Conservation (phyloP, 1,140 invertebrate species). For the Lordiphosa stackelbergi region DNA sequence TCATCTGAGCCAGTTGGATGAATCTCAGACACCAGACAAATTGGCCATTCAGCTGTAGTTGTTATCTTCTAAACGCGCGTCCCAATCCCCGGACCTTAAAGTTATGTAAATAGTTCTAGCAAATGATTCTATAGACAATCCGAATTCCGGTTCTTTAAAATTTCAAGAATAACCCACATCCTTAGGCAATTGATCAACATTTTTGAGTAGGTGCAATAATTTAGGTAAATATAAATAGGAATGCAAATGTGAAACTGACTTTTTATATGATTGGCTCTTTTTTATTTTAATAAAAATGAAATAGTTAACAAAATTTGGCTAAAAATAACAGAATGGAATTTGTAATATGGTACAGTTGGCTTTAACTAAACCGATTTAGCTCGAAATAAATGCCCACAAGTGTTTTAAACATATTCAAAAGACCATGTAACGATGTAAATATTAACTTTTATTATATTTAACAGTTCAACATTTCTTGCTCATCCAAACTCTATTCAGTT, state of each 20-base stretch:
- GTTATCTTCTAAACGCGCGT: neutral
- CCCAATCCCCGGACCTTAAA: slow-evolving; percentile 6
- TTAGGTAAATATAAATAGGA: slow-evolving; percentile 15
- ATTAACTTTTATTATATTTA: no score
- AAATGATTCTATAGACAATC: slow-evolving; percentile 24
- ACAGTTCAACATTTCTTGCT: no score
- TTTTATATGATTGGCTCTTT: slow-evolving; percentile 25
- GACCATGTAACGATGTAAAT: no score
- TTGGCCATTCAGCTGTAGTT: neutral
- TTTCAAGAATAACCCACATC: slow-evolving; percentile 5
- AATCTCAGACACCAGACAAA: slow-evolving; percentile 29
- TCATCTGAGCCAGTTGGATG: slow-evolving; percentile 22
- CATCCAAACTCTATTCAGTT: no score
- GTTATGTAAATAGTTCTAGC: neutral
- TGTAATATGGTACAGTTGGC: no score
- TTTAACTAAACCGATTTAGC: no score
- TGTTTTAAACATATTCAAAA: no score
- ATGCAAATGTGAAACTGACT: slow-evolving; percentile 6
- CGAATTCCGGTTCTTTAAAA: neutral
- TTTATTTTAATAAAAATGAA: slow-evolving; percentile 1
- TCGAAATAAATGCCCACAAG: no score
- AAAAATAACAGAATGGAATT: no score
- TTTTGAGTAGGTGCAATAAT: slow-evolving; percentile 31
- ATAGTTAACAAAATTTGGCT: no score
- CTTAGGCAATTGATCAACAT: slow-evolving; percentile 33